Evolutionary conservation across 2,797 vertebrate species (phyloP).

Genomic region (Sphenopsis melanotis): DNA sequence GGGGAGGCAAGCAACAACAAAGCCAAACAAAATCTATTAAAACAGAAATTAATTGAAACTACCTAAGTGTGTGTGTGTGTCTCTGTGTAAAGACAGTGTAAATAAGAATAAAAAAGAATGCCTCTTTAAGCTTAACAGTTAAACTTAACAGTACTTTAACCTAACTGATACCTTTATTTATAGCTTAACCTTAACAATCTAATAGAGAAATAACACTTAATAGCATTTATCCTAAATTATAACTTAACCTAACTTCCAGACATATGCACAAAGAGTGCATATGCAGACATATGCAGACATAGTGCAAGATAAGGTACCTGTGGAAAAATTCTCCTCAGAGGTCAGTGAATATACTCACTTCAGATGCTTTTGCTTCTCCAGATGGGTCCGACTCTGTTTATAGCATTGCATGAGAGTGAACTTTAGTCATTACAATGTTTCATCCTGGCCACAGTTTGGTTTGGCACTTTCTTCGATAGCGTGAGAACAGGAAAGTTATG

Average conservation of each 20-base stretch:
- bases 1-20: neutral
- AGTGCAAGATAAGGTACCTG: neutral
- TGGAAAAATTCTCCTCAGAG: neutral
- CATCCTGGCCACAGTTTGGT: neutral
- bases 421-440: neutral
- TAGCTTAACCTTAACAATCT: neutral
- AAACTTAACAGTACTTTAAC: neutral
- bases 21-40: neutral
- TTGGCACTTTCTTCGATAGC: neutral
- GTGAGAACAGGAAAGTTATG: neutral
- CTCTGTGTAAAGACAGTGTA: neutral
- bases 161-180: neutral
- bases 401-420: too few species aligned
- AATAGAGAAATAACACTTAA: neutral
- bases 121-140: neutral
- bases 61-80: too few species aligned
- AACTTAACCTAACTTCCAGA: neutral
- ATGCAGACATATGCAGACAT: neutral
- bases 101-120: neutral
- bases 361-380: neutral
- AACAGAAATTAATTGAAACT: neutral
- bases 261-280: neutral
- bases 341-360: neutral
- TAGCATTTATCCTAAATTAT: neutral
- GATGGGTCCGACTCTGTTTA: neutral